A percentile compares a stretch with the other conserved stretches of the same genome.
Conservation (phyloP, 2,888 invertebrate species). For the Yponomeuta sedellus region DNA sequence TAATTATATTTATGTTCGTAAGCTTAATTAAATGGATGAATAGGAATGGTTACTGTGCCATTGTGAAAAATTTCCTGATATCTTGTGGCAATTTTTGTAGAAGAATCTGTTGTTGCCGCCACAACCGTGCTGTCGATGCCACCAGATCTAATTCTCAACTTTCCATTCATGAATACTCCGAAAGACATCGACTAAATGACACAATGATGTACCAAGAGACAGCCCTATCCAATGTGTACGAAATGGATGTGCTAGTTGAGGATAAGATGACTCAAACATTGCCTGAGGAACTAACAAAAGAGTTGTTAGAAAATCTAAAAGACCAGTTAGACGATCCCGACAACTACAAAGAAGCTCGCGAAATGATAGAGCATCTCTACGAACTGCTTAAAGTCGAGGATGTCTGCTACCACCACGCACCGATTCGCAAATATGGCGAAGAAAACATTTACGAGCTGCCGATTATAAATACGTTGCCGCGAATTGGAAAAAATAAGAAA, state of each 20-base stretch:
- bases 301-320: slow-evolving; percentile 81
- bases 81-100: slow-evolving; percentile 51
- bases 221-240: slow-evolving; percentile 39
- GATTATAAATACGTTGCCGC: slow-evolving; percentile 58
- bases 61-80: slow-evolving; percentile 54
- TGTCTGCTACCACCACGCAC: slow-evolving; percentile 72
- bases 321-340: slow-evolving; percentile 83
- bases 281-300: slow-evolving; percentile 85
- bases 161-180: slow-evolving; percentile 79
- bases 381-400: slow-evolving; percentile 84
- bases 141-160: slow-evolving; percentile 78
- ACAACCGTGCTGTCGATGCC: slow-evolving; percentile 70
- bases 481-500: slow-evolving; percentile 58
- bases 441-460: slow-evolving; percentile 81
- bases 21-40: slow-evolving; percentile 76
- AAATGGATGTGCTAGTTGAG: slow-evolving; percentile 53
- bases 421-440: slow-evolving; percentile 31
- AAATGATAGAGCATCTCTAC: slow-evolving; percentile 86
- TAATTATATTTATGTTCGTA: slow-evolving; percentile 71
- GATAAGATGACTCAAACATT: slow-evolving; percentile 83
- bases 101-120: slow-evolving; percentile 55
- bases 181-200: slow-evolving; percentile 76
- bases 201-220: slow-evolving; percentile 57
- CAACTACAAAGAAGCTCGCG: slow-evolving; percentile 83
- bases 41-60: slow-evolving; percentile 72